Evolutionary conservation across 2,113 vertebrate genomes (phyloP), one percentile per base, ranked within the genome.

Genomic region (Peromyscus leucopus): DNA sequence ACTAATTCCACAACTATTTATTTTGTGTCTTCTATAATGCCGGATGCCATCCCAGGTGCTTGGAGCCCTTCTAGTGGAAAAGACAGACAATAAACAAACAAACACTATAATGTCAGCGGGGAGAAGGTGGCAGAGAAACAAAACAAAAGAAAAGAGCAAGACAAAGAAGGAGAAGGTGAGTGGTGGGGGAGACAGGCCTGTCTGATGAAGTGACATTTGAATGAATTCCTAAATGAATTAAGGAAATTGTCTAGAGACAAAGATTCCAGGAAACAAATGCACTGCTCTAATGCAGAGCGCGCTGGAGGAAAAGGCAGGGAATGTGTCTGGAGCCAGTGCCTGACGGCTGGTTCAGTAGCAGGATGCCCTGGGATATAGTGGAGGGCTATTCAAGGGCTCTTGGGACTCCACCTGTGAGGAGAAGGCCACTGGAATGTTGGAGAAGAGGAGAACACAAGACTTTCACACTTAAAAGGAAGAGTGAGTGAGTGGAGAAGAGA

Each of bases 61-160:
- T 61, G 55, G 39, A 96, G 90, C 69, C 55, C 42, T 69, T 85
- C 71, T 55, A 31, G 59, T 7, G 57, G 74, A 83, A 74, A 82
- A 93, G 80, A 72, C 61, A 91, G 93, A 93, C 76, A 69, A 51
- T 59, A 85, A 90, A 92, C 80, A 95, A 90, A 83, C 69, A 79
- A 75, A 63, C 15, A 83, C 26, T 48, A 31, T 51, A 84, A 84
- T 72, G 76, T 78, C 63, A 15, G 46, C n/a, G 46, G 61, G 46
- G 93, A 59, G n/a, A 80, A 78, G n/a, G 31, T 15, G n/a, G 63
- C 19, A 19, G 91, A 48, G 31, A 79, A 79, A 51, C 46, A 33
- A 78, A 51, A 46, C 24, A 79, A 19, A 51, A 19, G 5, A 91
- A 79, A 5, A 80, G 19, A 72, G 28, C 72, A 36, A 63, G 51